These are phyloP conservation scores for Leptodactylus fallax DNA, from an alignment of 2,797 vertebrate species.

Conservation along the genomic window DNA sequence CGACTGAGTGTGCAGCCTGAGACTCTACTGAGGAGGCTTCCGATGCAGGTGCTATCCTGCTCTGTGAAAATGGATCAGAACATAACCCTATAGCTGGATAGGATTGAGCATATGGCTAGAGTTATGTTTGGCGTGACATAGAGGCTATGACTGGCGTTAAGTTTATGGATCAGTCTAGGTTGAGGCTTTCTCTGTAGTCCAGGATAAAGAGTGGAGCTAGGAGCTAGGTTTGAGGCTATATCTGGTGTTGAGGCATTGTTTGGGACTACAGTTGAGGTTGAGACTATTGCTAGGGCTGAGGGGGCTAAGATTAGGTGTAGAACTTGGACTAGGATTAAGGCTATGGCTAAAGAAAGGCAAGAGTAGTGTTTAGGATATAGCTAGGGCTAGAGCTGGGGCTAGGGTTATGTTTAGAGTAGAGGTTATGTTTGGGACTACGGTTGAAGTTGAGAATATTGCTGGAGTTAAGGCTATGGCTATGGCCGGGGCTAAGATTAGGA, in stretches of 20 bases:
- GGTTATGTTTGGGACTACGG: neutral
- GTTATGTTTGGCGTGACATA: too few species aligned
- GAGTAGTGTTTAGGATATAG: neutral
- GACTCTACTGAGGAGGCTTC: too few species aligned
- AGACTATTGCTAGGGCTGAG: too few species aligned
- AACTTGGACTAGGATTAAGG: neutral
- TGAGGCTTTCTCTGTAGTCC: too few species aligned
- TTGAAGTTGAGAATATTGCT: neutral
- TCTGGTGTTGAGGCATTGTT: neutral
- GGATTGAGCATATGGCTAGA: neutral
- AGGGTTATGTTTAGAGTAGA: neutral
- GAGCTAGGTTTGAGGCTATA: neutral
- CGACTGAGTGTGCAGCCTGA: too few species aligned
- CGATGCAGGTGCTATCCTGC: too few species aligned
- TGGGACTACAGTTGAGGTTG: neutral
- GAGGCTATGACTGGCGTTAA: too few species aligned
- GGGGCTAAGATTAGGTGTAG: neutral
- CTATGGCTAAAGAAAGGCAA: neutral
- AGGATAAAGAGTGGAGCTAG: too few species aligned
- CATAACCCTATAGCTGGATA: too few species aligned
- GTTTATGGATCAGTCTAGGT: too few species aligned
- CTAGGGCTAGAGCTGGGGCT: neutral
- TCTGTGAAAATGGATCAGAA: too few species aligned
- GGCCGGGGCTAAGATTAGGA: neutral
- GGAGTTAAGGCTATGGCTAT: too few species aligned